Evolutionary conservation across 1,140 invertebrate genomes (phyloP).

Genomic region (Arion vulgaris): DNA sequence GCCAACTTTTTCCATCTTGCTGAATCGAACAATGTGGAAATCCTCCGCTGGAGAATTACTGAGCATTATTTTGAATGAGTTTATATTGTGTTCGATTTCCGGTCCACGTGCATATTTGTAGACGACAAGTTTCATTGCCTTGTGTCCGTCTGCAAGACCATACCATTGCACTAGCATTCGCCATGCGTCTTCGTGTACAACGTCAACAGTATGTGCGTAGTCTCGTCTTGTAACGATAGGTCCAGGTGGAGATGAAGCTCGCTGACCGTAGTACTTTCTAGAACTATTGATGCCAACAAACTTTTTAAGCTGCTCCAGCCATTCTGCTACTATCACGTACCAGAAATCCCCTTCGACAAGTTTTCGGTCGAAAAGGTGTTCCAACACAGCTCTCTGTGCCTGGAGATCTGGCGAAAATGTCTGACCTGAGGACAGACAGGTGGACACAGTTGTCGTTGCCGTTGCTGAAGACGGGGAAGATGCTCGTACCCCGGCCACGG

Average conservation of each 20-base stretch:
- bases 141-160: conserved; percentile 65
- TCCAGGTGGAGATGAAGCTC: conserved; percentile 58
- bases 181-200: conserved; percentile 69
- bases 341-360: conserved; percentile 67
- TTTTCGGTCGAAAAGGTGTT: conserved; percentile 60
- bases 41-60: conserved; percentile 60
- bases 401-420: conserved; percentile 60
- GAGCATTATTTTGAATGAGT: conserved; percentile 67
- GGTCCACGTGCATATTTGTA: conserved; percentile 62
- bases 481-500: conserved; percentile 35
- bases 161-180: conserved; percentile 67
- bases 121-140: conserved; percentile 66
- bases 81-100: conserved; percentile 67
- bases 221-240: conserved; percentile 62
- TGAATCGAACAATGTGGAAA: conserved; percentile 67
- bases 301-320: conserved; percentile 67
- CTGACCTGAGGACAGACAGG: conserved; percentile 39
- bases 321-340: conserved; percentile 68
- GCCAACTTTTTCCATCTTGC: conserved; percentile 69
- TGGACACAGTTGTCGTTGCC: not conserved
- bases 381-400: conserved; percentile 61
- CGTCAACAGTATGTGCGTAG: conserved; percentile 67
- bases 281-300: conserved; percentile 62
- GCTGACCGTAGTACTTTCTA: conserved; percentile 62
- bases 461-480: conserved; percentile 16